phyloP scores from a whole-genome alignment of 2,797 vertebrate species.

The Hemitrygon akajei region DNA sequence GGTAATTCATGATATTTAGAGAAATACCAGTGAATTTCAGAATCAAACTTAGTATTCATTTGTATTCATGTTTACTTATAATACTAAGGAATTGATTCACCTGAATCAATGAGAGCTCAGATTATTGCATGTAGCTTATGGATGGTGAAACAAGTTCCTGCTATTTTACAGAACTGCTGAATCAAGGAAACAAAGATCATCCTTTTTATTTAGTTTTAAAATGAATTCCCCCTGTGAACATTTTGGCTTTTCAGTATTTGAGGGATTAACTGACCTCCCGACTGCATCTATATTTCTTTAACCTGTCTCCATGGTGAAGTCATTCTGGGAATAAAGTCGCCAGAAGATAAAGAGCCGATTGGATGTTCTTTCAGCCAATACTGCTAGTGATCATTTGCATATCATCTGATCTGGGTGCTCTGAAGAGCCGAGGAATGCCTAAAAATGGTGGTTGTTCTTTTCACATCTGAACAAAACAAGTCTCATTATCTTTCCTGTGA shows the following conservation, averaged over 20 bases:
- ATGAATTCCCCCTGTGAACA: conserved; percentile 64
- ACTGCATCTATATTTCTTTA: conserved; percentile 45
- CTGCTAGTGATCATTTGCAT: not conserved
- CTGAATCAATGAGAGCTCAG: not conserved
- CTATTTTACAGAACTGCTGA: conserved; percentile 51
- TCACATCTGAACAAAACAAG: not conserved
- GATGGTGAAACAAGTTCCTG: conserved; percentile 8
- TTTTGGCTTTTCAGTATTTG: conserved; percentile 63
- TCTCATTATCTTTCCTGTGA: conserved; percentile 3
- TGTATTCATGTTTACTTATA: conserved; percentile 18
- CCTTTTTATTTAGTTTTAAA: conserved; percentile 54
- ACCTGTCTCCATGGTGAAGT: conserved; percentile 52
- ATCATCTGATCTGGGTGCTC: conserved; percentile 2
- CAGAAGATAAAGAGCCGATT: conserved; percentile 36
- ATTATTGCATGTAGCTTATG: not conserved
- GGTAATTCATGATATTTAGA: not conserved
- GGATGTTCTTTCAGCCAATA: conserved; percentile 26
- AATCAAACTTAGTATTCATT: not conserved
- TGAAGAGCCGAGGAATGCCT: not conserved
- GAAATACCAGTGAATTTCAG: not conserved
- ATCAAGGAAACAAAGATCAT: conserved; percentile 59
- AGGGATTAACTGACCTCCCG: conserved; percentile 71
- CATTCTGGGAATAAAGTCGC: conserved; percentile 45
- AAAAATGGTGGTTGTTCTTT: conserved; percentile 18
- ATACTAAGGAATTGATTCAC: not conserved